A percentile compares a stretch with the other conserved stretches of the same genome.
These are phyloP conservation scores for Hymenochirus boettgeri DNA, from an alignment of 2,113 vertebrate species.

Conservation along the genomic window DNA sequence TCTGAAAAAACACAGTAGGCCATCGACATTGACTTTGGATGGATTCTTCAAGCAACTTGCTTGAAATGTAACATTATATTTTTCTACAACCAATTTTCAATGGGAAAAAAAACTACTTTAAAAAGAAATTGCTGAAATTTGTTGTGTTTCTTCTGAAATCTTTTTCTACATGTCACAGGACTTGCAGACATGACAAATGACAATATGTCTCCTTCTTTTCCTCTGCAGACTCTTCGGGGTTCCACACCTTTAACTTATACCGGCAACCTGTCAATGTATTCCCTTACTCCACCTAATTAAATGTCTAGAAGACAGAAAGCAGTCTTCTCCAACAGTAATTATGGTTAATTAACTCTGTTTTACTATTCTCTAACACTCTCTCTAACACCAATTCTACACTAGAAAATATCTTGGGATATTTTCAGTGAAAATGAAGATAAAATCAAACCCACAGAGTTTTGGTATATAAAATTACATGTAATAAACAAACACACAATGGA, in stretches of 20 bases:
- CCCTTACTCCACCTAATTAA: slow-evolving; percentile 27
- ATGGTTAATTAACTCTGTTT: slow-evolving; percentile 20
- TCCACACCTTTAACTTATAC: slow-evolving; percentile 13
- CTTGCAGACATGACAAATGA: slow-evolving; percentile 29
- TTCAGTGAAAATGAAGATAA: neutral
- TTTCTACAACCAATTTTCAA: too few relatives aligned
- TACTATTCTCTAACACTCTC: neutral
- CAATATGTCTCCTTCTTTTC: neutral
- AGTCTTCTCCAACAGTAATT: slow-evolving; percentile 24
- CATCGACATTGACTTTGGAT: too few relatives aligned
- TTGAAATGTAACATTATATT: too few relatives aligned
- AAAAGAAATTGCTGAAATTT: too few relatives aligned
- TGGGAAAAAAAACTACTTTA: too few relatives aligned
- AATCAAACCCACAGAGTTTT: neutral
- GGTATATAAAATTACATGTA: too few relatives aligned
- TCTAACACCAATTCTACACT: neutral
- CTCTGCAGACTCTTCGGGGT: neutral
- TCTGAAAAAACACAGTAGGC: too few relatives aligned
- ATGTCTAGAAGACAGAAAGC: slow-evolving; percentile 7
- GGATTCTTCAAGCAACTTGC: too few relatives aligned
- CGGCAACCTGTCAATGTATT: slow-evolving; percentile 12
- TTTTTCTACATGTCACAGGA: neutral
- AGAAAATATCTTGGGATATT: neutral
- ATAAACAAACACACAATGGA: too few relatives aligned
- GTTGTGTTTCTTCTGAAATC: neutral